Percentiles rank a stretch among this genome's conserved stretches.
These are phyloP conservation scores for Scaptomyza flava DNA, from an alignment of 2,888 invertebrate genomes.

Conservation along the genomic window DNA sequence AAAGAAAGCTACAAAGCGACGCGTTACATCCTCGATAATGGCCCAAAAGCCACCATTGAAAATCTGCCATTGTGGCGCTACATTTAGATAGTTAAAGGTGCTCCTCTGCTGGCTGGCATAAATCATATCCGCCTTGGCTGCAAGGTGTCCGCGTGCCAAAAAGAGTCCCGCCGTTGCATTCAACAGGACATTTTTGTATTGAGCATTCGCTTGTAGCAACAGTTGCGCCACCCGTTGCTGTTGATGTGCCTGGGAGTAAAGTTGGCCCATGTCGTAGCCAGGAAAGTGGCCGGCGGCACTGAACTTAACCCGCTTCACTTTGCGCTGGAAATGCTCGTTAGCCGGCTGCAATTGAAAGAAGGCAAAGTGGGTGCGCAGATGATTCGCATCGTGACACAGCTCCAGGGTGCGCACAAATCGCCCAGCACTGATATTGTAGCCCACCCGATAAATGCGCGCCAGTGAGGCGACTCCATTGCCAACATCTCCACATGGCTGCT, in stretches of 20 bases:
- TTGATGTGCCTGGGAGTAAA: slow-evolving; percentile 83
- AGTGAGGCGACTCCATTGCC: slow-evolving; percentile 11
- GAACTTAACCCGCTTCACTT: slow-evolving; percentile 81
- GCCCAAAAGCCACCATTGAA: slow-evolving; percentile 87
- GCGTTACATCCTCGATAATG: slow-evolving; percentile 84
- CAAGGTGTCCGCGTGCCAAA: slow-evolving; percentile 85
- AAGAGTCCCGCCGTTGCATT: slow-evolving; percentile 62
- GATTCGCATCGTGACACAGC: slow-evolving; percentile 83
- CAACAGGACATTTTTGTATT: slow-evolving; percentile 41
- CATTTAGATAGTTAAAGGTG: slow-evolving; percentile 86
- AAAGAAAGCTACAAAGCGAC: slow-evolving; percentile 83
- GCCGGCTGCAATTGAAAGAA: slow-evolving; percentile 81
- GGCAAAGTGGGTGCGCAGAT: slow-evolving; percentile 82
- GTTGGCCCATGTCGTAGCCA: slow-evolving; percentile 71
- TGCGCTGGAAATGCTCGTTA: slow-evolving; percentile 84
- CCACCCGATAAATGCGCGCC: slow-evolving; percentile 79
- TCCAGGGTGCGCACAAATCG: slow-evolving; percentile 82
- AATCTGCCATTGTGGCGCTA: slow-evolving; percentile 86
- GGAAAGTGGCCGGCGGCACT: slow-evolving; percentile 82
- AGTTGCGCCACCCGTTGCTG: slow-evolving; percentile 71
- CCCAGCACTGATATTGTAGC: slow-evolving; percentile 76
- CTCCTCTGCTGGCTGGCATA: slow-evolving; percentile 85
- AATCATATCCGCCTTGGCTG: slow-evolving; percentile 86
- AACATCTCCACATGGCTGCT: slow-evolving; percentile 53
- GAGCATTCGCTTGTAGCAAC: slow-evolving; percentile 52